Evolutionary conservation across 2,888 invertebrate species (phyloP), one percentile per base, ranked within the genome.

Genomic region (Torymus auratus): DNA sequence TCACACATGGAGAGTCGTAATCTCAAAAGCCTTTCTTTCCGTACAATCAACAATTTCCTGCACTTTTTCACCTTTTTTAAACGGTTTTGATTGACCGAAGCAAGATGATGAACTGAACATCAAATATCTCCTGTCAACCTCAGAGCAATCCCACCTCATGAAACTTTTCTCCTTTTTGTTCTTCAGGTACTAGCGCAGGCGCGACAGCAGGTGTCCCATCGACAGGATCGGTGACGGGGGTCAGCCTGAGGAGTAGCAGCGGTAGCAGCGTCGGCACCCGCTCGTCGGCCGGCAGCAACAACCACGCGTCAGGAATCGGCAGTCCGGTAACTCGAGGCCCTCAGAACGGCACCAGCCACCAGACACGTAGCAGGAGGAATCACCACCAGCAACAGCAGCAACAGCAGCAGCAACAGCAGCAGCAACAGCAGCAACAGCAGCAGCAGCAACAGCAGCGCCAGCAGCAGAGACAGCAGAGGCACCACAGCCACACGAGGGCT

Each of bases 311-410:
- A 41, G 41, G 41, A 41, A 41, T 41, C 41, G 5, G 0, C 7
- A 41, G 41, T 41, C 7, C 5, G 41, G 7, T 41, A 41, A 41
- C 55, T 12, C 23, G n/a, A 69, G n/a, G 17, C 23, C 10, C 14
- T n/a, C 53, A 41, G 20, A 53, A 20, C 28, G 15, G 5, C 20
- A 14, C 53, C 62, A 13, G 56, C 71, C 11, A 70, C 41, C 41
- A 60, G n/a, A 70, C 74, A 0, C 62, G 75, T 12, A 75, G 75
- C n/a, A 15, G 70, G 23, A 55, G 67, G 4, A 23, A 7, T 5
- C 76, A 76, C 17, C 80, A 80, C 23, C 80, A 77, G 62, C 61
- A 79, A 17, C 78, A 70, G 60, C 82, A 82, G 23, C 65, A 68
- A 11, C 82, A 82, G 7, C 28, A 58, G 11, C 80, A 70, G 17